Base-by-base conservation (phyloP, 1,140 invertebrate genomes). In the Halyomorpha halys region DNA sequence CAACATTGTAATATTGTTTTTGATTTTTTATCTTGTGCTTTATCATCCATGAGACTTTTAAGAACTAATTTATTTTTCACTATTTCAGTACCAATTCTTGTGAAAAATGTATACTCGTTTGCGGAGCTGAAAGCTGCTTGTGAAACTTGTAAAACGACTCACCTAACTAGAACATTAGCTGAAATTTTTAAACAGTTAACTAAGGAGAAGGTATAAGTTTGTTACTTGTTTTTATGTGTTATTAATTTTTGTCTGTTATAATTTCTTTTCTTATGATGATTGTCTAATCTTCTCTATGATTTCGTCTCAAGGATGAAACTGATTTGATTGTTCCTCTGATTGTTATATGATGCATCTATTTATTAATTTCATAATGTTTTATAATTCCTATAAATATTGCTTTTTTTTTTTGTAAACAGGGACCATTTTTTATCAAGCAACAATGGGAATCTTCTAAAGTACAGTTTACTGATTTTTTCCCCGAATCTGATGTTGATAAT, bases 381-480 rank as follows among this genome's bases (percentile, higher is more conserved):
- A 25, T 56, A 15, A 4, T 21, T 4, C 1, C 21, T 9, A 34
- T 11, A 47, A n/a, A 25, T 63, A 30, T 3, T 47, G 3, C 18
- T 64, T 39, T 66, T 44, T 15, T 47, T 14, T 8, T 65, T 65
- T 14, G 6, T 39, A 6, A 9, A 39, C 53, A 65, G 66, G 56
- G 47, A 6, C 44, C 65, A 44, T 53, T 44, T 34, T 62, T 59
- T 44, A 49, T 66, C 16, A 66, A 47, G 47, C 21, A 49, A 15
- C 13, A 62, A 23, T 68, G 65, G 65, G 56, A 62, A 34, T 23
- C 56, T 9, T 67, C 62, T 30, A 63, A 62, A 63, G 63, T 64
- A 15, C 44, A 65, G 30, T 54, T 68, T 11, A 51, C 9, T 61
- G 65, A 67, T 62, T 68, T 68, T 47, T 44, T 67, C 30, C 27